Evolutionary conservation across 2,113 vertebrate species (phyloP).

Genomic region (Myxocyprinus asiaticus): DNA sequence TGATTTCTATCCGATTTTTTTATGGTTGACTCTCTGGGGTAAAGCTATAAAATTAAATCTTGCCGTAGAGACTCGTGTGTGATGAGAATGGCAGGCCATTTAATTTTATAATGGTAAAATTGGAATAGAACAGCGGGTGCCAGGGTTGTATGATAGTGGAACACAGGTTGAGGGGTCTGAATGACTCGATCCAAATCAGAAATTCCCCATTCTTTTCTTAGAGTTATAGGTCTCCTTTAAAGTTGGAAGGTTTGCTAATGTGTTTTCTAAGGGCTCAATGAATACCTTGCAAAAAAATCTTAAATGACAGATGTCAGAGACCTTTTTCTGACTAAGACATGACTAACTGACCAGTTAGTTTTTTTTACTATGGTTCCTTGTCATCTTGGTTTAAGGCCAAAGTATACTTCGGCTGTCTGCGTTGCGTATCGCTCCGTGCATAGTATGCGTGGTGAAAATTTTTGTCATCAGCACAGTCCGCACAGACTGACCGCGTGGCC

Average conservation of each 20-base stretch:
- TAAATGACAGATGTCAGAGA: neutral
- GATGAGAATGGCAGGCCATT: conserved; percentile 48
- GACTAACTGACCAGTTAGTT: neutral
- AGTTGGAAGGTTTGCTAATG: conserved; percentile 29
- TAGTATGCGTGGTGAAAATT: too few relatives aligned
- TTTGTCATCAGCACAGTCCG: too few relatives aligned
- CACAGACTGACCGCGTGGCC: too few relatives aligned
- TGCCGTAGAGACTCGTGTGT: conserved; percentile 61
- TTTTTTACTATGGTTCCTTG: neutral
- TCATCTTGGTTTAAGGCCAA: neutral
- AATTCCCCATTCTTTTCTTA: neutral
- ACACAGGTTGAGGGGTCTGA: conserved; percentile 1
- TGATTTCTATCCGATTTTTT: conserved; percentile 69
- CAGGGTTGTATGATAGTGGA: neutral
- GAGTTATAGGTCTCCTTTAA: neutral
- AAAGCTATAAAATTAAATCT: conserved; percentile 70
- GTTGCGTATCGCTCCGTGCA: too few relatives aligned
- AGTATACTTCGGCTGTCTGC: too few relatives aligned
- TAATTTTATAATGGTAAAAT: conserved; percentile 49
- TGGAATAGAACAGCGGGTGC: conserved; percentile 1
- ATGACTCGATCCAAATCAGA: neutral
- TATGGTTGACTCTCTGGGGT: conserved; percentile 64
- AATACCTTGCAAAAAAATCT: conserved; percentile 3
- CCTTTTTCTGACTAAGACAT: neutral
- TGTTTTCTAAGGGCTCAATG: conserved; percentile 20